Base-by-base conservation (phyloP, 2,888 invertebrate genomes). In the Agrilus biguttatus region DNA sequence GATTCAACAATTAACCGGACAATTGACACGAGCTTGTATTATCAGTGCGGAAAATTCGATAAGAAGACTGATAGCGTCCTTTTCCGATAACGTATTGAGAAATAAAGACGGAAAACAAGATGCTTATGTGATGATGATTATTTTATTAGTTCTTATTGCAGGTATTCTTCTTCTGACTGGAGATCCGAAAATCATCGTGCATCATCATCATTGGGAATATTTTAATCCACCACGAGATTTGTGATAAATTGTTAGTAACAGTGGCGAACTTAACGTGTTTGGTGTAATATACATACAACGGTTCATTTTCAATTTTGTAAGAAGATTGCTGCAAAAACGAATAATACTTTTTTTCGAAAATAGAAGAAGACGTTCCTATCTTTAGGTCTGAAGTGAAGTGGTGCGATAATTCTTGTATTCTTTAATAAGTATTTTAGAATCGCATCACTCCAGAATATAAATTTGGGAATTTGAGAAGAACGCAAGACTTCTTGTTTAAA, bases 121-220 rank as follows among this genome's bases (percentile, higher is more conserved):
- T 56, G 70, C 82, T 46, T 82, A 84, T 56, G 78, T 85, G 57
- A 79, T 84, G 5, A 70, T 87, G 54, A 80, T 87, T 44, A 80
- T 88, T 57, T 75, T 89, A 48, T 71, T 90, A 45, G 74, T 89
- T 40, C 69, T 89, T 48, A 75, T 89, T 33, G 83, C 84, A 40
- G 83, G 82, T 13, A 70, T 89, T 46, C 74, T 89, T 48, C 72
- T 89, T 64, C 72, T 86, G 49, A 80, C 82, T 47, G 78, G 78
- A 49, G 77, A 78, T 47, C 68, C 68, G 40, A 70, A 68, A 47
- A 75, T 80, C 43, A 78, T 80, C 40, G 75, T 84, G 50, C 85
- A 88, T 60, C 78, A 83, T 54, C 83, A 86, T 61, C 87, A 87
- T 55, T 88, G 88, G 88, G 88, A 88, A 62, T 88, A 81, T 63